phyloP scores from a whole-genome alignment of 2,888 invertebrate genomes.

The Aphidoletes aphidimyza region DNA sequence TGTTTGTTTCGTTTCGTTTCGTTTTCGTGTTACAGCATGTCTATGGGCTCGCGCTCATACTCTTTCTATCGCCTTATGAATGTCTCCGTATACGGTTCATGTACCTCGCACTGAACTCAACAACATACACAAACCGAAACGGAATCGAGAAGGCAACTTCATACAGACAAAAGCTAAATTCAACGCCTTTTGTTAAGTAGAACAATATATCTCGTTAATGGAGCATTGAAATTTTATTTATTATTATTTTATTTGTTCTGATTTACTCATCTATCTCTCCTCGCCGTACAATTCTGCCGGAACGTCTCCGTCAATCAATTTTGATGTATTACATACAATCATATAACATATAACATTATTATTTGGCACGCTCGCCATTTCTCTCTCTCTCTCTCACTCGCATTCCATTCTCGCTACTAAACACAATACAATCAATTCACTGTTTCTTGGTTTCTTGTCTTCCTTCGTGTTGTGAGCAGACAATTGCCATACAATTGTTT shows the following conservation, averaged over 20 bases:
- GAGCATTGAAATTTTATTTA: conserved; percentile 55
- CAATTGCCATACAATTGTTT: conserved; percentile 20
- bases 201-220: conserved; percentile 55
- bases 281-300: neutral
- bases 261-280: conserved; percentile 38
- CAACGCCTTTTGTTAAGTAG: conserved; percentile 54
- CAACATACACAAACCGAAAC: neutral
- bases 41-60: neutral
- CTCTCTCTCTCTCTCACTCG: neutral
- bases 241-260: conserved; percentile 50
- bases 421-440: too few relatives aligned
- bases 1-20: neutral
- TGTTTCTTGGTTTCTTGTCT: too few relatives aligned
- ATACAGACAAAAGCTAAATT: conserved; percentile 37
- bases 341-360: conserved; percentile 28
- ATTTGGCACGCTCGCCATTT: neutral
- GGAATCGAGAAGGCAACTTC: neutral
- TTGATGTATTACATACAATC: conserved; percentile 35
- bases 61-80: too few relatives aligned
- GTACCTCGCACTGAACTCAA: neutral
- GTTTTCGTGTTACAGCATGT: neutral
- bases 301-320: neutral
- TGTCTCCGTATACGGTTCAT: too few relatives aligned
- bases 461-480: neutral
- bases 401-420: too few relatives aligned